Evolutionary conservation across 2,797 vertebrate species (phyloP).

Genomic region (Sebastes flavidus): DNA sequence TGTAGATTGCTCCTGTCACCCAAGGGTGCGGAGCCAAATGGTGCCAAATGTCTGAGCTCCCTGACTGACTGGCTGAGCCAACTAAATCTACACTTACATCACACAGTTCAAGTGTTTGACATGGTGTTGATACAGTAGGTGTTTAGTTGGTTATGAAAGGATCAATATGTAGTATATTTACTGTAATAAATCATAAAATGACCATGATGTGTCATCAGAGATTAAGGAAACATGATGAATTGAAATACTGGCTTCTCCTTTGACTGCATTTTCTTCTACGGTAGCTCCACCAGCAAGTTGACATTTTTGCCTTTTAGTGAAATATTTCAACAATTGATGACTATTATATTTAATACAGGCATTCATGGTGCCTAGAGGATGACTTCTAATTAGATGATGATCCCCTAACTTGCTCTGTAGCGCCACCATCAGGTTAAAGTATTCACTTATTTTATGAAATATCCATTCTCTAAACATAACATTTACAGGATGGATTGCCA

Average conservation of each 20-base stretch:
- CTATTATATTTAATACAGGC: not conserved
- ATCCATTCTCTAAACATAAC: not conserved
- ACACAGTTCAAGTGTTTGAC: not conserved
- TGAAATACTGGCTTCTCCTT: no score
- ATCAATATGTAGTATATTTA: no score
- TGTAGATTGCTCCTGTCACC: slow-evolving; percentile 10
- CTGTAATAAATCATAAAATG: no score
- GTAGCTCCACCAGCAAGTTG: not conserved
- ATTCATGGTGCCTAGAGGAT: not conserved
- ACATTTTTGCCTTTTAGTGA: not conserved
- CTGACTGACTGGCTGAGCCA: slow-evolving; percentile 11
- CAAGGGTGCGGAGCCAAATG: slow-evolving; percentile 4
- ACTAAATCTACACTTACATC: slow-evolving; percentile 23
- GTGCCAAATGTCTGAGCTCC: slow-evolving; percentile 47
- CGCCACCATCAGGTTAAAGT: not conserved
- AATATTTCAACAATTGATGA: not conserved
- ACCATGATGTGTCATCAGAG: no score
- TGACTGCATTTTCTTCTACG: not conserved
- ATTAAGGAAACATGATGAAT: no score
- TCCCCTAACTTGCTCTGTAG: not conserved
- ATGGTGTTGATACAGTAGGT: not conserved
- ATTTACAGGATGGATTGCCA: no score
- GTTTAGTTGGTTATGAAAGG: not conserved
- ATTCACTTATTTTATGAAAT: not conserved
- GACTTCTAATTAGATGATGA: not conserved